Percentiles rank a stretch among this genome's conserved stretches.
Conservation (phyloP, 2,113 vertebrate species). For the Gobiocypris rarus region DNA sequence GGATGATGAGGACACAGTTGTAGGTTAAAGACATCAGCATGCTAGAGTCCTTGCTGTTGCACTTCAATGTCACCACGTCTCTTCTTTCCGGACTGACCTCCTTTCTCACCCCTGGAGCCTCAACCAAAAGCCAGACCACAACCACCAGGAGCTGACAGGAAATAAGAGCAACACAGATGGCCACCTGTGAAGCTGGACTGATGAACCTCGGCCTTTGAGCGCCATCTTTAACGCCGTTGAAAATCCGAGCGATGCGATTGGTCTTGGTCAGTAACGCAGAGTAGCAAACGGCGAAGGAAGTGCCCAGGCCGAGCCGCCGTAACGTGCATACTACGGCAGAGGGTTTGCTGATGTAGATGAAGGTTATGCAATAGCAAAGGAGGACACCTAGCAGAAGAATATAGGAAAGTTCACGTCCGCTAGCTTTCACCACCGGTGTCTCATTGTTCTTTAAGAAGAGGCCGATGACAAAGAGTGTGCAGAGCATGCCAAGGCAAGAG, state of each 20-base stretch:
- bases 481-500: constrained; percentile 90
- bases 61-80: constrained; percentile 92
- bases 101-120: constrained; percentile 90
- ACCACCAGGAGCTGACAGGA: constrained; percentile 95
- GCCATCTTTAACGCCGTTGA: constrained; percentile 91
- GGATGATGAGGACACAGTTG: constrained; percentile 94
- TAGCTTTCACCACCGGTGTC: constrained; percentile 95
- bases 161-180: constrained; percentile 93
- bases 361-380: constrained; percentile 98
- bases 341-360: constrained; percentile 93
- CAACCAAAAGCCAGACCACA: constrained; percentile 91
- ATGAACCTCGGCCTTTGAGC: constrained; percentile 94
- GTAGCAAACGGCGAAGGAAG: constrained; percentile 95
- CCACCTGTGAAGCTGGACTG: constrained; percentile 93
- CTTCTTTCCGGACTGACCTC: constrained; percentile 90
- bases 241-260: constrained; percentile 96
- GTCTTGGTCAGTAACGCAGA: constrained; percentile 97
- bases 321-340: constrained; percentile 89
- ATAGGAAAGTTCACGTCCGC: constrained; percentile 95
- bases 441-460: constrained; percentile 91
- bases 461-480: constrained; percentile 89
- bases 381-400: constrained; percentile 92
- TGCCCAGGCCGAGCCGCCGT: constrained; percentile 90
- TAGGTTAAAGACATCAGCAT: constrained; percentile 96
- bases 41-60: constrained; percentile 92